These are phyloP conservation scores for Simalia tracyae DNA, from an alignment of 2,797 vertebrate genomes.

Conservation along the genomic window DNA sequence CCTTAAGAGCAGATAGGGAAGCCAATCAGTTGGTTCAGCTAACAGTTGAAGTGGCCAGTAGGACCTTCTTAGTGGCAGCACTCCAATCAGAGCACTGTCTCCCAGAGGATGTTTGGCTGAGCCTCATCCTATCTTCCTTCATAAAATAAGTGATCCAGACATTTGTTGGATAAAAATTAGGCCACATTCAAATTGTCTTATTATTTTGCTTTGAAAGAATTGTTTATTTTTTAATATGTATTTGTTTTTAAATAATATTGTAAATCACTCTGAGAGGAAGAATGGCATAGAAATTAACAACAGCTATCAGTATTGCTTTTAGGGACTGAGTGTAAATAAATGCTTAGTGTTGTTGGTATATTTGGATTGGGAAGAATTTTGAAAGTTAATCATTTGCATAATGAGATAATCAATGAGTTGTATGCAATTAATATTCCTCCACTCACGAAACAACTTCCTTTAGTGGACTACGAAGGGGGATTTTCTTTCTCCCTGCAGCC, in stretches of 20 bases:
- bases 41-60: not conserved
- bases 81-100: not conserved
- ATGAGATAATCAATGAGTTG: not conserved
- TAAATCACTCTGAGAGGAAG: not conserved
- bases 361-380: not conserved
- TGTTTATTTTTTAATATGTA: not conserved
- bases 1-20: not conserved
- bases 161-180: not conserved
- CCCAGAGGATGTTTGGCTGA: not conserved
- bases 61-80: not conserved
- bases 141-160: not conserved
- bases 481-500: not conserved
- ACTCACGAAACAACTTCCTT: not conserved
- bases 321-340: not conserved
- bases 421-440: not conserved
- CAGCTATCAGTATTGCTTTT: not conserved
- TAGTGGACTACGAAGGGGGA: not conserved
- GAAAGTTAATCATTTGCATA: not conserved
- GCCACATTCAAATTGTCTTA: not conserved
- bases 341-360: not conserved
- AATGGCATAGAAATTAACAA: not conserved
- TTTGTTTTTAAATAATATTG: not conserved
- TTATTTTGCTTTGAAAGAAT: not conserved
- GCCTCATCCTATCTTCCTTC: not conserved
- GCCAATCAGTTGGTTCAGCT: not conserved